Evolutionary conservation across 1,140 invertebrate genomes (phyloP), one percentile per base, ranked within the genome.

Genomic region (Goniozus legneri): DNA sequence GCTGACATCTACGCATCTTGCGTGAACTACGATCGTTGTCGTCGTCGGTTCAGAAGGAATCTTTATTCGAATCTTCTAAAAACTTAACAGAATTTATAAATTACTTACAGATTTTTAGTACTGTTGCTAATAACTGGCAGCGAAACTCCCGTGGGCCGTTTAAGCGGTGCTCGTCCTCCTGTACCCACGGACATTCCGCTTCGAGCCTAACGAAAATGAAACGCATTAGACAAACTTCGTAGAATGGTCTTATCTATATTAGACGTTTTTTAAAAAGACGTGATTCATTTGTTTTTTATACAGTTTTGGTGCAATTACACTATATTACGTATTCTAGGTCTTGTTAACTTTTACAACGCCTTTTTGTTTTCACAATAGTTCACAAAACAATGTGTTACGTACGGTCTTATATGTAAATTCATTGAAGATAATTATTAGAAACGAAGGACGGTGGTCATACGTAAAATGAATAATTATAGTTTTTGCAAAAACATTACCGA

Each of bases 171-270:
- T 36, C 56, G 55, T 40, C 47, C 50, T 44, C 50, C 55, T 49
- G 58, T 54, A 39, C 47, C 56, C 52, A 47, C 49, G 47, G 55
- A 56, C 60, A 58, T 61, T 40, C 52, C 55, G 59, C 50, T 53
- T 46, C 54, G 58, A 62, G 54, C 24, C 59, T 58, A 37, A 34
- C 44, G 52, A n/a, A 2, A 32, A 44, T 12, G 21, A 41, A 8
- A 45, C 4, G 18, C 1, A 24, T 3, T 35, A 44, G 12, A 33
- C 10, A 31, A 7, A 35, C n/a, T 7, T 7, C 6, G 6, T 27
- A 27, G 24, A 27, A 27, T 27, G 24, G n/a, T n/a, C n/a, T n/a
- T n/a, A n/a, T n/a, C n/a, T n/a, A n/a, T n/a, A n/a, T n/a, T n/a
- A n/a, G n/a, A n/a, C n/a, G n/a, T n/a, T n/a, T n/a, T n/a, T n/a